phyloP scores from a whole-genome alignment of 2,888 invertebrate species.

The Petrolisthes manimaculis region DNA sequence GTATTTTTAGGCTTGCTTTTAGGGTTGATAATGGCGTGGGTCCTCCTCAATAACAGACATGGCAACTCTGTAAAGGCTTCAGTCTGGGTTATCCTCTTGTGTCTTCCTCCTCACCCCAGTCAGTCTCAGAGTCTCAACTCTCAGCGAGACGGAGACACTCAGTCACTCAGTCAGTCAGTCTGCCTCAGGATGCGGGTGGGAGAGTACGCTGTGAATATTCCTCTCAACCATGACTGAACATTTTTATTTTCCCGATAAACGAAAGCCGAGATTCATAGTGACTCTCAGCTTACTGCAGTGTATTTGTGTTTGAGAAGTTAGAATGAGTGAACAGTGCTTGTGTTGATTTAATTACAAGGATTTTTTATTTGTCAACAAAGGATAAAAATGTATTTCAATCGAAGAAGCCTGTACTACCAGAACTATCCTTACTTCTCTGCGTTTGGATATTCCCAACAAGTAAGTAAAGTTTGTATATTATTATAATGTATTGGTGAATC shows the following conservation, averaged over 20 bases:
- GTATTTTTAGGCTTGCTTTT: too few species aligned
- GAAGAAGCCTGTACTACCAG: constrained; percentile 47
- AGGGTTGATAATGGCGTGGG: too few species aligned
- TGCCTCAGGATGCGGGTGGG: background rate
- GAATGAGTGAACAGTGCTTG: background rate
- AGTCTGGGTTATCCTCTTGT: too few species aligned
- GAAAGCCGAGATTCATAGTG: background rate
- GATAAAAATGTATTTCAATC: constrained; percentile 31
- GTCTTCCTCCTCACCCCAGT: too few species aligned
- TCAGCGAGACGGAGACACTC: too few species aligned
- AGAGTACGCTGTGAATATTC: background rate
- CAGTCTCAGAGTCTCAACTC: too few species aligned
- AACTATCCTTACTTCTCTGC: constrained; percentile 47
- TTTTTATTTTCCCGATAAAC: background rate
- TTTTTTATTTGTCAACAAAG: background rate
- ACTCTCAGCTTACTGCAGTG: background rate
- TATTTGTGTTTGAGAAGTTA: background rate
- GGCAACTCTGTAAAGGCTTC: too few species aligned
- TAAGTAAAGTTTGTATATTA: background rate
- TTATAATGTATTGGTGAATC: too few species aligned
- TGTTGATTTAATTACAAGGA: background rate
- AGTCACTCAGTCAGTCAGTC: background rate
- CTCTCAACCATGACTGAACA: background rate
- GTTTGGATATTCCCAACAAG: constrained; percentile 31
- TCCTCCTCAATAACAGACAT: too few species aligned